Base-by-base conservation (phyloP, 2,888 invertebrate genomes). In the Epinotia bilunana region DNA sequence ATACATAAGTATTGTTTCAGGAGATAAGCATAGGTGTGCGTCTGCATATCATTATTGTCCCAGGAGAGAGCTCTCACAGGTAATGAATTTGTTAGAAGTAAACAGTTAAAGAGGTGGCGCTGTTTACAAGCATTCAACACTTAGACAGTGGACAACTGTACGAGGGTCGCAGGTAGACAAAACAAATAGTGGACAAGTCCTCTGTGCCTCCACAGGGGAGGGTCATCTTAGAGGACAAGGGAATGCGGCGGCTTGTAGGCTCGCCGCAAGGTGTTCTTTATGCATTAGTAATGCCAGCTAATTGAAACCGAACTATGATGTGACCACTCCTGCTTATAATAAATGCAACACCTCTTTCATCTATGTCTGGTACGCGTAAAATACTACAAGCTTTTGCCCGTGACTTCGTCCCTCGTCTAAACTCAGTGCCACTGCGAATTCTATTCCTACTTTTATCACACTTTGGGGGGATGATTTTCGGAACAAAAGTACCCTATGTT, bases 81-180 rank as follows among this genome's bases (percentile, higher is more conserved):
- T 80, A 80, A 80, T 77, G 74, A 79, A 81, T 78, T 79, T 78
- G 81, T 78, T 78, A 77, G 80, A 83, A 80, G 83, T 83, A 87
- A 87, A 86, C 86, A 86, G 83, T 86, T 84, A 85, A 87, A 87
- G 87, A 88, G 88, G 85, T 88, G 83, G 84, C 85, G 80, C 85
- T 92, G 91, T 93, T 92, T 92, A 92, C 92, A 90, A 90, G 91
- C 89, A 91, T 92, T 92, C 91, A 92, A 92, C 93, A 91, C 92
- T 93, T 91, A 91, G 75, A 71, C 71, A 72, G 90, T 87, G 91
- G 90, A 92, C 91, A 89, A 87, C 90, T 87, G 88, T 87, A 87
- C 84, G 89, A 91, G 91, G 91, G 92, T 91, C 88, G 85, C 88
- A 88, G 89, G 90, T 87, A 90, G 91, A 87, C 88, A 91, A 89